phyloP scores from a whole-genome alignment of 2,888 invertebrate genomes.

The Laspeyria flexula region DNA sequence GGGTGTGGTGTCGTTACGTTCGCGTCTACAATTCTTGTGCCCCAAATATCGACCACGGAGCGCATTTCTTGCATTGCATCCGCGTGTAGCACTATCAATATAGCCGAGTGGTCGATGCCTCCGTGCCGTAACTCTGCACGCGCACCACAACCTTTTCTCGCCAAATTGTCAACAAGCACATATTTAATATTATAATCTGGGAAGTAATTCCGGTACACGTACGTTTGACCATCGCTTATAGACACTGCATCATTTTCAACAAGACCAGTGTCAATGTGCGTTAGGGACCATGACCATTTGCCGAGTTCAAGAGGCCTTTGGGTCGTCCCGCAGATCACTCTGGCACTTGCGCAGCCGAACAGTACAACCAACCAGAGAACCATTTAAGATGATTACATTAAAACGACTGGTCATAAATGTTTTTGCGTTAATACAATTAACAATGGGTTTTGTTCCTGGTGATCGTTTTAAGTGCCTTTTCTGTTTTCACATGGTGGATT shows the following conservation, averaged over 20 bases:
- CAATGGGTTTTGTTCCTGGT: not conserved
- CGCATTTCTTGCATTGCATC: constrained; percentile 68
- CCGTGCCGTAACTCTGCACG: constrained; percentile 63
- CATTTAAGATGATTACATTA: constrained; percentile 42
- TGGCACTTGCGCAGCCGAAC: constrained; percentile 39
- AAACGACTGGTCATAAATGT: constrained; percentile 16
- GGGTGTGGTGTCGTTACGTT: no score
- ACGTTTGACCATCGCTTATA: constrained; percentile 67
- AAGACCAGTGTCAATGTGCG: constrained; percentile 68
- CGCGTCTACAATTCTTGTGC: no score
- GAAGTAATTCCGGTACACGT: constrained; percentile 75
- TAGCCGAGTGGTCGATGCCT: constrained; percentile 60
- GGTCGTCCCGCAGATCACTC: constrained; percentile 59
- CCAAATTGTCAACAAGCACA: constrained; percentile 73
- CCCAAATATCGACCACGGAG: constrained; percentile 77
- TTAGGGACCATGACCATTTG: constrained; percentile 57
- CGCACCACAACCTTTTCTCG: constrained; percentile 70
- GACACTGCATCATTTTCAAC: constrained; percentile 69
- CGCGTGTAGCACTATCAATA: constrained; percentile 69
- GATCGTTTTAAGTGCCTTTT: no score
- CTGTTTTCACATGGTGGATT: no score
- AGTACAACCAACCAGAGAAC: constrained; percentile 38
- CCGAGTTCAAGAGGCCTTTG: constrained; percentile 69
- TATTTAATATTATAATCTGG: constrained; percentile 68
- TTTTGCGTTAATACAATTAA: constrained; percentile 18